Evolutionary conservation across 2,888 invertebrate species (phyloP).

Genomic region (Ariolimax columbianus): DNA sequence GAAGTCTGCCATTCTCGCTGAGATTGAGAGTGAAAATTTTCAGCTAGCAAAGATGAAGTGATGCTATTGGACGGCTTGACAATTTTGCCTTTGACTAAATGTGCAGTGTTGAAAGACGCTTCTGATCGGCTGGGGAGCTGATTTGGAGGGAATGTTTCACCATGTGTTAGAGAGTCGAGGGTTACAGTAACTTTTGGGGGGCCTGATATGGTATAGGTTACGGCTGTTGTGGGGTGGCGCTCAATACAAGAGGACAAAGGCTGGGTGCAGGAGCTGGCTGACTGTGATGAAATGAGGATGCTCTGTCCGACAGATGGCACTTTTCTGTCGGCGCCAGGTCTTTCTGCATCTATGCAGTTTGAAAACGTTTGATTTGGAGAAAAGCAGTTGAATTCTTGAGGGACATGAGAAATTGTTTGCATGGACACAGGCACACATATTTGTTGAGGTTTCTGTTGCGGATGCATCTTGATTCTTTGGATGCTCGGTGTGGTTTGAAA

Average conservation of each 20-base stretch:
- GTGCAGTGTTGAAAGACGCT: conserved; percentile 32
- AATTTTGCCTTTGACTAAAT: conserved; percentile 24
- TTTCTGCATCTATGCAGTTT: conserved; percentile 15
- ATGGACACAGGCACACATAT: conserved; percentile 14
- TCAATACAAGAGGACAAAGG: conserved; percentile 18
- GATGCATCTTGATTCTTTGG: conserved; percentile 45
- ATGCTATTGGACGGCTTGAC: conserved; percentile 1
- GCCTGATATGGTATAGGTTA: conserved; percentile 36
- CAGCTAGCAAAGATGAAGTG: conserved; percentile 21
- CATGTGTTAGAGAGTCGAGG: conserved; percentile 44
- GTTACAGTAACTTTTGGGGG: conserved; percentile 50
- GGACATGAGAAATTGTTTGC: conserved; percentile 13
- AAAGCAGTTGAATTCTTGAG: conserved; percentile 27
- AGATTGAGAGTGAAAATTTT: not conserved
- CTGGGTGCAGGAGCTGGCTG: conserved; percentile 2
- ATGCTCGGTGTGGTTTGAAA: conserved; percentile 31
- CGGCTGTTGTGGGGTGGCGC: conserved; percentile 32
- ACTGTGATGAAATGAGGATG: conserved; percentile 9
- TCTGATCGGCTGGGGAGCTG: conserved; percentile 40
- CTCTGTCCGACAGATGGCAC: not conserved
- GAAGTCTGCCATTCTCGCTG: conserved; percentile 24
- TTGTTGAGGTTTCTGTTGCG: conserved; percentile 37
- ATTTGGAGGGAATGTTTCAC: conserved; percentile 47
- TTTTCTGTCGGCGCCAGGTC: not conserved
- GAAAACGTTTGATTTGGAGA: conserved; percentile 33